Percentiles rank a stretch among this genome's conserved stretches.
Conservation (phyloP, 2,888 invertebrate species). For the Chorisops tibialis region DNA sequence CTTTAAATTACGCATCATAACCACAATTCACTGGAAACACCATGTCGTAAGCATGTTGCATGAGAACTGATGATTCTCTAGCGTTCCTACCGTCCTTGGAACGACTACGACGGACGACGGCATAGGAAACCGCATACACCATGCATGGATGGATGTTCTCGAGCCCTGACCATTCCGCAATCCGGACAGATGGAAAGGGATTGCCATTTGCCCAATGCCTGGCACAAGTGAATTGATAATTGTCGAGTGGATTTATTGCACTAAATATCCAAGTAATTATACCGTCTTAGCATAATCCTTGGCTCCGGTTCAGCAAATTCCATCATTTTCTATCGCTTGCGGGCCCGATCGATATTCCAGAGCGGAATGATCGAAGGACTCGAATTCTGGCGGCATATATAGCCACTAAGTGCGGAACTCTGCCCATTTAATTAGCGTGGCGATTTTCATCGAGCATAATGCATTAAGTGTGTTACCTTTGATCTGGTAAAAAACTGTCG, state of each 20-base stretch:
- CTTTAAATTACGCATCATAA: conserved; percentile 10
- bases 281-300: not conserved
- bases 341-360: too few relatives aligned
- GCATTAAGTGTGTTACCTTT: too few relatives aligned
- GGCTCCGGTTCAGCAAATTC: too few relatives aligned
- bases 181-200: too few relatives aligned
- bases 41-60: not conserved
- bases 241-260: conserved; percentile 6
- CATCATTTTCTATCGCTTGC: too few relatives aligned
- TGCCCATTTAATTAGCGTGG: too few relatives aligned
- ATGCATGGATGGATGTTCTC: not conserved
- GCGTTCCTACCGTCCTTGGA: too few relatives aligned
- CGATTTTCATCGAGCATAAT: too few relatives aligned
- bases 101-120: not conserved
- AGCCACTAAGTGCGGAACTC: too few relatives aligned
- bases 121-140: not conserved
- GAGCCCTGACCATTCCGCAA: not conserved
- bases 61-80: not conserved
- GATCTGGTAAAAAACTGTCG: too few relatives aligned
- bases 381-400: too few relatives aligned
- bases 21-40: conserved; percentile 2
- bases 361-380: too few relatives aligned
- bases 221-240: conserved; percentile 4
- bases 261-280: conserved; percentile 2
- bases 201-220: not conserved